A percentile compares a stretch with the other conserved stretches of the same genome.
These are phyloP conservation scores for Mastigias papua DNA, from an alignment of 30 jellyfish, hydroid and myxozoan species.

Conservation along the genomic window DNA sequence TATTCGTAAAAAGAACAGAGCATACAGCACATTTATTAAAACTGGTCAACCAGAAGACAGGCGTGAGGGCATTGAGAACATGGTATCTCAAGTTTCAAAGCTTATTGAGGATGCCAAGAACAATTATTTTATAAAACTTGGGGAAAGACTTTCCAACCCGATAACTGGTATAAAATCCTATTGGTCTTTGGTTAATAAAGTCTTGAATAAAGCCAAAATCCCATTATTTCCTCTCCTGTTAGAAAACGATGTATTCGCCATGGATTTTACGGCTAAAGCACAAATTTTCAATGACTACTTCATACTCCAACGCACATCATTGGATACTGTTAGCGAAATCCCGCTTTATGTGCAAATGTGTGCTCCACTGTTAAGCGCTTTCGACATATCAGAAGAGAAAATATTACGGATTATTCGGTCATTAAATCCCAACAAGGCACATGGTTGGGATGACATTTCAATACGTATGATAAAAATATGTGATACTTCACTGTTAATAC, in stretches of 20 bases:
- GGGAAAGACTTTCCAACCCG: conserved; percentile 24
- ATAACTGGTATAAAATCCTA: conserved; percentile 37
- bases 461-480: conserved; percentile 35
- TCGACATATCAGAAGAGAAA: background rate
- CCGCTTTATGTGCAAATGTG: background rate
- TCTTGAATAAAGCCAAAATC: conserved; percentile 47
- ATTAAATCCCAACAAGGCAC: conserved; percentile 45
- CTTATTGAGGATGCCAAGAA: conserved; percentile 31
- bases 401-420: conserved; percentile 6
- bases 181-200: conserved; percentile 59
- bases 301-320: conserved; percentile 34
- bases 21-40: conserved; percentile 25
- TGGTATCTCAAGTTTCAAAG: conserved; percentile 11
- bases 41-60: conserved; percentile 46
- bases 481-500: conserved; percentile 33
- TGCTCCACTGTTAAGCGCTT: background rate
- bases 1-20: conserved; percentile 36
- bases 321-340: conserved; percentile 54
- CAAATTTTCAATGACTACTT: conserved; percentile 45
- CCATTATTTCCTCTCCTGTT: conserved; percentile 41
- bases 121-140: conserved; percentile 17
- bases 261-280: conserved; percentile 42
- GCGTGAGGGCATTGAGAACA: conserved; percentile 16
- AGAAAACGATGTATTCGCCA: conserved; percentile 25
- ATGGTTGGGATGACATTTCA: conserved; percentile 55